Evolutionary conservation across 1,140 invertebrate genomes (phyloP).

Genomic region (Geopemphigus sp.): DNA sequence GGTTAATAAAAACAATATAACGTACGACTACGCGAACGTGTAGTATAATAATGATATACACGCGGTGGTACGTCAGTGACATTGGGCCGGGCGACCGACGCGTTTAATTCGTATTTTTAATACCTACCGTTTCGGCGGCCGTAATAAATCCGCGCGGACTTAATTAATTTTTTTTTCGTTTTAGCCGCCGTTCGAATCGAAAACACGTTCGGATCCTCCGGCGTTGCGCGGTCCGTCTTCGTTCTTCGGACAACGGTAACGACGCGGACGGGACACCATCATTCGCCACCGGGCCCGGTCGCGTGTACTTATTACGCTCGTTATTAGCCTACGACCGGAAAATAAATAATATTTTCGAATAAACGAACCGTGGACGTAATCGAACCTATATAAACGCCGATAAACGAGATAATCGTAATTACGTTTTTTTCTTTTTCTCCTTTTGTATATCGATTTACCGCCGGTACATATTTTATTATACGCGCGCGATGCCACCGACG

Average conservation of each 20-base stretch:
- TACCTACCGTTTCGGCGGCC: too few species aligned
- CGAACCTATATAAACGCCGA: constrained; percentile 27
- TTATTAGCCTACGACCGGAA: too few species aligned
- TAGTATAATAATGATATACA: background rate
- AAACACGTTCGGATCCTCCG: constrained; percentile 14
- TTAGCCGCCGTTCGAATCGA: constrained; percentile 14
- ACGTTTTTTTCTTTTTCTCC: background rate
- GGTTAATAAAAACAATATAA: background rate
- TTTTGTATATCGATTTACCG: background rate
- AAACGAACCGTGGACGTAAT: background rate
- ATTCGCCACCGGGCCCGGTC: background rate
- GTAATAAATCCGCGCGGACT: constrained; percentile 23
- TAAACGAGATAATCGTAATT: constrained; percentile 35
- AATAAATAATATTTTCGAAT: too few species aligned
- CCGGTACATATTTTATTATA: background rate
- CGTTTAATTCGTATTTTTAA: constrained; percentile 21
- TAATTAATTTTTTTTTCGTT: constrained; percentile 6
- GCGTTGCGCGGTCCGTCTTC: too few species aligned
- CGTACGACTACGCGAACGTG: too few species aligned
- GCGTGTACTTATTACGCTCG: background rate
- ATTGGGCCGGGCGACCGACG: background rate
- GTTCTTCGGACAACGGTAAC: constrained; percentile 1
- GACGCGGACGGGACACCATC: background rate
- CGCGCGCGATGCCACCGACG: constrained; percentile 12
- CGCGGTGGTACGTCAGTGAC: background rate